These are phyloP conservation scores for Drosophila eugracilis DNA, from an alignment of 1,140 invertebrate genomes.

Conservation along the genomic window DNA sequence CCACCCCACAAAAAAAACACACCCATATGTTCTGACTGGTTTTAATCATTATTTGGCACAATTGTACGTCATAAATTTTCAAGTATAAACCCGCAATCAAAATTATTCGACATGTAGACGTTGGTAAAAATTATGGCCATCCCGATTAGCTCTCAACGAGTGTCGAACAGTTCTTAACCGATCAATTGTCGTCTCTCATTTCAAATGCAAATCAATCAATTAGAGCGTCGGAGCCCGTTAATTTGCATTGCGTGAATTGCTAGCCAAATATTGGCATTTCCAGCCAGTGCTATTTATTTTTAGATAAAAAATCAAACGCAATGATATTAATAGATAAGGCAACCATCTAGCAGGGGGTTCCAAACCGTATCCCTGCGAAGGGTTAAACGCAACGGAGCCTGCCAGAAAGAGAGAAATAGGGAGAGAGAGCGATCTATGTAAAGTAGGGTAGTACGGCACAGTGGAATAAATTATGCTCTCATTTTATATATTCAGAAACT, in stretches of 20 bases:
- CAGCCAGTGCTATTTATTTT: conserved; percentile 30
- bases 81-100: conserved; percentile 60
- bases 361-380: conserved; percentile 5
- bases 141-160: conserved; percentile 14
- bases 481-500: too few relatives aligned
- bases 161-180: conserved; percentile 41
- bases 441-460: conserved; percentile 40
- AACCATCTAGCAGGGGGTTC: background rate
- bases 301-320: conserved; percentile 36
- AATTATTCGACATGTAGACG: conserved; percentile 70
- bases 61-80: conserved; percentile 70
- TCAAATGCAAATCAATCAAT: conserved; percentile 66
- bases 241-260: conserved; percentile 70
- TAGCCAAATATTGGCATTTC: conserved; percentile 41
- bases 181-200: conserved; percentile 28
- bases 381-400: conserved; percentile 21
- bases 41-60: conserved; percentile 56
- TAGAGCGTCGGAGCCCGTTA: conserved; percentile 49
- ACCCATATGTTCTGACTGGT: conserved; percentile 30
- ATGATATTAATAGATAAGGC: conserved; percentile 52
- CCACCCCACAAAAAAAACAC: conserved; percentile 24
- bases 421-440: conserved; percentile 31
- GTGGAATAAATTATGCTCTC: too few relatives aligned
- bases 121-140: conserved; percentile 65
- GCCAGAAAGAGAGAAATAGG: conserved; percentile 7